Evolutionary conservation across 1,140 invertebrate genomes (phyloP).

Genomic region (Babylonia areolata): DNA sequence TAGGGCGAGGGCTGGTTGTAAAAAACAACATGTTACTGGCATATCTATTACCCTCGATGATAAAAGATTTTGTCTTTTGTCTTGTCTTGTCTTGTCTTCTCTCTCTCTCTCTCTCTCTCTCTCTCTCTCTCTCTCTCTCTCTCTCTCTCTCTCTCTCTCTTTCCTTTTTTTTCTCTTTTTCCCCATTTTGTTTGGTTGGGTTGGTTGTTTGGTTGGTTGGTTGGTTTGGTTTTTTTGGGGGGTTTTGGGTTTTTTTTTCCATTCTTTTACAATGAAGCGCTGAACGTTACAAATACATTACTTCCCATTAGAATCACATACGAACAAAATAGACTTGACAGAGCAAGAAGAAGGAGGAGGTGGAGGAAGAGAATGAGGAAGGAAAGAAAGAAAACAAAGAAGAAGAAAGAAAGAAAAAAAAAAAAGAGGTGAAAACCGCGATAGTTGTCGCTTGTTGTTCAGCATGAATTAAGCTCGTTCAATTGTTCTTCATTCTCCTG

Average conservation of each 20-base stretch:
- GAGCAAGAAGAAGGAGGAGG: not conserved
- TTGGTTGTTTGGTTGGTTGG: not conserved
- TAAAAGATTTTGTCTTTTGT: no score
- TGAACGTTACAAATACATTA: not conserved
- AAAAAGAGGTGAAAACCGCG: no score
- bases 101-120: not conserved
- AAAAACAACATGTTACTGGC: no score
- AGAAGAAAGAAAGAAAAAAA: no score
- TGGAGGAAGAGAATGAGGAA: no score
- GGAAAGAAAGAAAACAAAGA: no score
- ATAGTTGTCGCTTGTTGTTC: no score
- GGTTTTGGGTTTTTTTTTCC: not conserved
- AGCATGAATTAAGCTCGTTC: no score
- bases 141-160: constrained; percentile 26
- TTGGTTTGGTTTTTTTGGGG: not conserved
- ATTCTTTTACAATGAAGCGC: not conserved
- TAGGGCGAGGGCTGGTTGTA: no score
- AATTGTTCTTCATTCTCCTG: no score
- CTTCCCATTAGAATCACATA: constrained; percentile 6
- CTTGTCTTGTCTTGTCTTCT: no score
- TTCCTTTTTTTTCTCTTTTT: not conserved
- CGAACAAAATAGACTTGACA: constrained; percentile 14
- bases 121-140: not conserved
- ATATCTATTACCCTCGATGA: no score
- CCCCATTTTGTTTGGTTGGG: not conserved